Evolutionary conservation across 2,888 invertebrate species (phyloP).

Genomic region (Spilarctia lutea): DNA sequence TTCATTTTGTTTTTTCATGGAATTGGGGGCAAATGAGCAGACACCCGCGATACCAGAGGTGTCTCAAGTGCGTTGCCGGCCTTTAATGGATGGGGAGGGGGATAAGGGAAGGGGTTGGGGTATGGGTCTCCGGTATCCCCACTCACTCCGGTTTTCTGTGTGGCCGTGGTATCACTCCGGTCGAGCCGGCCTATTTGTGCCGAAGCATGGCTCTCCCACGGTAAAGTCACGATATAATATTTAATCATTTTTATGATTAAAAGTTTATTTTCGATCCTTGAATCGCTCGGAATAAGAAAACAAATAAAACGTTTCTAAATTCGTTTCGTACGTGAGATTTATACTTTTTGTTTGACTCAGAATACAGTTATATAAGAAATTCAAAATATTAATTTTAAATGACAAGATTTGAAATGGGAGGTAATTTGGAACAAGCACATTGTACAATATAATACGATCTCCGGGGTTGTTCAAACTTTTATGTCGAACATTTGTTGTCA

Average conservation of each 20-base stretch:
- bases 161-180: no score
- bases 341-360: background rate
- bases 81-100: no score
- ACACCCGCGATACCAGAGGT: no score
- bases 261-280: conserved; percentile 11
- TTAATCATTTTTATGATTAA: conserved; percentile 8
- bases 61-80: no score
- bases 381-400: background rate
- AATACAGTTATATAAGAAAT: background rate
- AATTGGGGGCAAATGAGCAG: no score
- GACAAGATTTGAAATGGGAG: background rate
- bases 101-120: no score
- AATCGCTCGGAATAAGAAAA: background rate
- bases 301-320: background rate
- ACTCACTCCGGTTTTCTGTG: no score
- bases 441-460: background rate
- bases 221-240: no score
- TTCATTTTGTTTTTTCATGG: no score
- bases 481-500: background rate
- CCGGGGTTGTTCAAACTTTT: background rate
- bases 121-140: no score
- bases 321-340: background rate
- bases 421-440: background rate
- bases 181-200: no score
- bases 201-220: no score